A percentile compares a stretch with the other conserved stretches of the same genome.
phyloP scores from a whole-genome alignment of 2,113 vertebrate genomes.

The Felis catus region DNA sequence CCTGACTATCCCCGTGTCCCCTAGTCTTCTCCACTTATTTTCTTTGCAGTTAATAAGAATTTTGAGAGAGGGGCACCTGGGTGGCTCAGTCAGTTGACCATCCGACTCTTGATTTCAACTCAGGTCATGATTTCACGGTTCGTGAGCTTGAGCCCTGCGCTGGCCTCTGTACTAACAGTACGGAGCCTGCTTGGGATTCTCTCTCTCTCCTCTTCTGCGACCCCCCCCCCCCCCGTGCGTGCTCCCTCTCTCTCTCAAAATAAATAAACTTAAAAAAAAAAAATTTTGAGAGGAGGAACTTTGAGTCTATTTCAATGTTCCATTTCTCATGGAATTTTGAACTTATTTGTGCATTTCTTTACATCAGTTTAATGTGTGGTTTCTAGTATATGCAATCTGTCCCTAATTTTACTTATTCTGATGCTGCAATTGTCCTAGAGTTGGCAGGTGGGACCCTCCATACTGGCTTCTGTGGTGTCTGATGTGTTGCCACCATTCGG shows the following conservation, averaged over 20 bases:
- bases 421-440: neutral
- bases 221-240: accelerated
- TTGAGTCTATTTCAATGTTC: neutral
- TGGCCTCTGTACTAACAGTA: no score
- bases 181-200: no score
- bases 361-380: neutral
- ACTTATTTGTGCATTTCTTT: neutral
- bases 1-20: accelerated
- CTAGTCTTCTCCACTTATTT: neutral
- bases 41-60: neutral
- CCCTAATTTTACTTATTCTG: neutral
- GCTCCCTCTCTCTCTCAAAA: no score
- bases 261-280: no score
- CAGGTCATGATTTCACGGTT: no score
- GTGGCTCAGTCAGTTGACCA: no score
- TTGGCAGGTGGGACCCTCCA: neutral
- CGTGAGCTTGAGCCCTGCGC: no score
- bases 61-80: no score
- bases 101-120: no score
- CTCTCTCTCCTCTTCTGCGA: no score
- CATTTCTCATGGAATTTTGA: neutral
- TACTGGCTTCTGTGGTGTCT: neutral
- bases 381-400: neutral
- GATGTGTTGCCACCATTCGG: neutral
- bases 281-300: neutral